Conservation (phyloP, 2,888 invertebrate species). For the Nasonia oneida region DNA sequence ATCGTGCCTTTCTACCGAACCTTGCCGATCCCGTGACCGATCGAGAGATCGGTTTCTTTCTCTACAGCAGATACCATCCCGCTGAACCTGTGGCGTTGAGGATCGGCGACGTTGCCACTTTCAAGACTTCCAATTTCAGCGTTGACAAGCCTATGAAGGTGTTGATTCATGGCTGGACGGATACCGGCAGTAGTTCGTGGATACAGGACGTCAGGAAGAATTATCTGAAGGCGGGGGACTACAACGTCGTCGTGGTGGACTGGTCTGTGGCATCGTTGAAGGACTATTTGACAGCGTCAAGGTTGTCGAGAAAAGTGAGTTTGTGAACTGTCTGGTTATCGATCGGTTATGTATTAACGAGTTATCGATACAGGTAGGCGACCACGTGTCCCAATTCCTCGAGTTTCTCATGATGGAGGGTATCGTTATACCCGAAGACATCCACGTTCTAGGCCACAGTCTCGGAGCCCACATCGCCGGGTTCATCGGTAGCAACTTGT, state of each 20-base stretch:
- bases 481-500: conserved; percentile 68
- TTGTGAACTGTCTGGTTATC: background rate
- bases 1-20: conserved; percentile 38
- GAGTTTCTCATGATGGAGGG: conserved; percentile 70
- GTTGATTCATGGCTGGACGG: conserved; percentile 80
- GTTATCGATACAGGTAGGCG: conserved; percentile 70
- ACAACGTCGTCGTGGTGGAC: conserved; percentile 80
- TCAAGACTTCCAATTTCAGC: conserved; percentile 67
- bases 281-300: conserved; percentile 70
- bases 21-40: conserved; percentile 56
- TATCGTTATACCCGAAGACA: conserved; percentile 66
- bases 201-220: conserved; percentile 74
- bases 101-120: conserved; percentile 62
- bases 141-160: conserved; percentile 72
- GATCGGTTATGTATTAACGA: background rate
- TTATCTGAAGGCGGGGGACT: conserved; percentile 77
- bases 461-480: conserved; percentile 77
- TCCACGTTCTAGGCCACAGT: conserved; percentile 77
- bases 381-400: conserved; percentile 72
- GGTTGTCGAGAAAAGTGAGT: conserved; percentile 63
- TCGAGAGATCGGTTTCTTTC: conserved; percentile 67
- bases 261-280: conserved; percentile 77
- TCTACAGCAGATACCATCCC: conserved; percentile 70
- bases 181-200: conserved; percentile 74
- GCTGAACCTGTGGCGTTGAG: conserved; percentile 63